Conservation (phyloP, 2,113 vertebrate genomes). For the Suncus etruscus region DNA sequence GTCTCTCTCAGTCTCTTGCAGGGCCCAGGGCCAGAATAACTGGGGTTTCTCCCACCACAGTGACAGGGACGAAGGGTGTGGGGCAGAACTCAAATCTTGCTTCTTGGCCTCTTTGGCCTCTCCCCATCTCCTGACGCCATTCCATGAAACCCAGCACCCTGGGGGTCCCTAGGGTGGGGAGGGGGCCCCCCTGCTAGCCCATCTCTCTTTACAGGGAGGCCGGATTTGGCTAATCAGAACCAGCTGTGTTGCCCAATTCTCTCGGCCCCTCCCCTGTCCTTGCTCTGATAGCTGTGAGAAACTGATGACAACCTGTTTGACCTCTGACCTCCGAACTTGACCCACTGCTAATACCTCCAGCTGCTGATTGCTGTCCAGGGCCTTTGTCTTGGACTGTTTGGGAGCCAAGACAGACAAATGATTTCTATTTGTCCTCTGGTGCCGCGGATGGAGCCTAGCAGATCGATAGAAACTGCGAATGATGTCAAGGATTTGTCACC, state of each 20-base stretch:
- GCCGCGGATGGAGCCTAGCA: constrained; percentile 95
- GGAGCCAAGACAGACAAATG: constrained; percentile 96
- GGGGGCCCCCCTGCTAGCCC: neutral
- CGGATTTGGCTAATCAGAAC: constrained; percentile 85
- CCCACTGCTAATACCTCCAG: constrained; percentile 92
- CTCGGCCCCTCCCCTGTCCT: constrained; percentile 73
- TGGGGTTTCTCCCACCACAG: constrained; percentile 13
- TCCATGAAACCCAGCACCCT: constrained; percentile 54
- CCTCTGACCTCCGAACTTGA: constrained; percentile 94
- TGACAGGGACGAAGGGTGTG: neutral
- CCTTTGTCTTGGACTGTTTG: constrained; percentile 92
- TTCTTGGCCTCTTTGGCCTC: constrained; percentile 25
- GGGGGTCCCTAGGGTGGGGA: constrained; percentile 60
- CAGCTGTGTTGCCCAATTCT: constrained; percentile 88
- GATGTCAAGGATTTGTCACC: constrained; percentile 99
- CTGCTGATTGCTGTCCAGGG: constrained; percentile 92
- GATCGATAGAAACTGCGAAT: constrained; percentile 97
- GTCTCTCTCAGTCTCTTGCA: neutral
- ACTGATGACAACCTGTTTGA: constrained; percentile 91
- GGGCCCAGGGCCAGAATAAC: constrained; percentile 39
- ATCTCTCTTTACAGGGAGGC: constrained; percentile 80
- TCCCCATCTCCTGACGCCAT: neutral
- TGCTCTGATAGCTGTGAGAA: constrained; percentile 89
- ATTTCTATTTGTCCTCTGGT: constrained; percentile 98
- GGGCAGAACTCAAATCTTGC: constrained; percentile 25